Conservation (phyloP, 2,797 vertebrate species). For the Erpetoichthys calabaricus region DNA sequence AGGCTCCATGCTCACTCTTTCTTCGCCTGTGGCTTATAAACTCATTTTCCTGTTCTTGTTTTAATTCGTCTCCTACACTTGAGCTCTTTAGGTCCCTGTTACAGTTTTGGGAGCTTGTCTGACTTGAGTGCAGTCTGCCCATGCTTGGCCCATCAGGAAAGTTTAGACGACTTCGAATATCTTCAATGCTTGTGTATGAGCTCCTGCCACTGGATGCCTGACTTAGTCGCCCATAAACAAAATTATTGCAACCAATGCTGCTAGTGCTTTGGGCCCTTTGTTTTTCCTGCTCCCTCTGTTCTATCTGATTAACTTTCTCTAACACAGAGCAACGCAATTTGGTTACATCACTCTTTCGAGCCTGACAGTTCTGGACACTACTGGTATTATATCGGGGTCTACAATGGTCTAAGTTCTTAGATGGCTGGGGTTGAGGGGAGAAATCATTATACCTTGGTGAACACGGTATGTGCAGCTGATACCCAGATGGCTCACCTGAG, state of each 20-base stretch:
- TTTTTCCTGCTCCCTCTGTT: slow-evolving; percentile 56
- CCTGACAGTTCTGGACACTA: slow-evolving; percentile 20
- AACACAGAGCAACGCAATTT: slow-evolving; percentile 60
- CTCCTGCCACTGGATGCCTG: slow-evolving; percentile 21
- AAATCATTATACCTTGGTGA: slow-evolving; percentile 23
- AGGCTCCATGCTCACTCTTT: slow-evolving; percentile 22
- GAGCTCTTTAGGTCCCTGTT: slow-evolving; percentile 8
- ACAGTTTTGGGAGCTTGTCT: slow-evolving; percentile 40
- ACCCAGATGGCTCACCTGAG: slow-evolving; percentile 21
- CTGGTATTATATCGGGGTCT: slow-evolving; percentile 27
- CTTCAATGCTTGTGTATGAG: slow-evolving; percentile 40
- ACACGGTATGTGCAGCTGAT: slow-evolving; percentile 18
- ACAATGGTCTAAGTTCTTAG: slow-evolving; percentile 33
- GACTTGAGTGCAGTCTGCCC: slow-evolving; percentile 8
- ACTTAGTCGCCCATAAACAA: slow-evolving; percentile 6
- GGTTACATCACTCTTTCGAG: slow-evolving; percentile 28
- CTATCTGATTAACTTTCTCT: slow-evolving; percentile 80
- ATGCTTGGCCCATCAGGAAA: slow-evolving; percentile 26
- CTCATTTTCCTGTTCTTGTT: slow-evolving; percentile 14
- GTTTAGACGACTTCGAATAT: slow-evolving; percentile 37
- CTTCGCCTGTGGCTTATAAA: slow-evolving; percentile 23
- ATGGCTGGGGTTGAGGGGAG: slow-evolving; percentile 15
- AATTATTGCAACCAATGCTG: slow-evolving; percentile 20
- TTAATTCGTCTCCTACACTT: slow-evolving; percentile 13
- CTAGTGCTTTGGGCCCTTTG: slow-evolving; percentile 36